Percentiles rank a stretch among this genome's conserved stretches.
phyloP scores from a whole-genome alignment of 2,888 invertebrate species.

The Drosophila borborema region DNA sequence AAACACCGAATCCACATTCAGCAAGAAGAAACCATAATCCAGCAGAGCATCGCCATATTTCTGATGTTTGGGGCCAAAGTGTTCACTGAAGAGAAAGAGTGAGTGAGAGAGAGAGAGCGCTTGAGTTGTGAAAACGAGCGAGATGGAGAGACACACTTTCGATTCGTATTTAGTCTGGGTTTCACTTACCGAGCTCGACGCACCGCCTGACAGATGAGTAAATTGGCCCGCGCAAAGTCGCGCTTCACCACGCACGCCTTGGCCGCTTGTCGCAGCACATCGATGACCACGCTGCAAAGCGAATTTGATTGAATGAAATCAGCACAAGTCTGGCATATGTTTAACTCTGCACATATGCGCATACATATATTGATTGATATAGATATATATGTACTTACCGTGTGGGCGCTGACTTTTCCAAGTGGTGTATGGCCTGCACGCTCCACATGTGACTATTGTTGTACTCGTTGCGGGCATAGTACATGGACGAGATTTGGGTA shows the following conservation, averaged over 20 bases:
- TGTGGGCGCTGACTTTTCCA: slow-evolving; percentile 88
- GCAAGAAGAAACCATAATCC: slow-evolving; percentile 95
- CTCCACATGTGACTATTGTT: slow-evolving; percentile 93
- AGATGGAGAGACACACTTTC: not conserved
- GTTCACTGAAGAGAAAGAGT: slow-evolving; percentile 68
- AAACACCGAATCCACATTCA: slow-evolving; percentile 94
- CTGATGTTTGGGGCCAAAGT: slow-evolving; percentile 89
- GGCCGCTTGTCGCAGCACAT: slow-evolving; percentile 93
- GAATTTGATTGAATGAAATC: slow-evolving; percentile 1
- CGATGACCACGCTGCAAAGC: slow-evolving; percentile 88
- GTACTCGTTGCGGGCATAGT: slow-evolving; percentile 94
- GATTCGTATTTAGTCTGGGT: not conserved
- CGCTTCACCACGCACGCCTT: slow-evolving; percentile 96
- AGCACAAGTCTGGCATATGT: not conserved
- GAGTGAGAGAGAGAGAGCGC: not conserved
- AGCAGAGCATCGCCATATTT: slow-evolving; percentile 93
- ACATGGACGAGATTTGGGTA: slow-evolving; percentile 92
- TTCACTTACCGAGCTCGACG: slow-evolving; percentile 84
- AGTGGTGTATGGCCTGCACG: slow-evolving; percentile 89
- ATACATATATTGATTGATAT: not conserved
- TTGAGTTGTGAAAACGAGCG: not conserved
- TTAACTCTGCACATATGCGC: not conserved
- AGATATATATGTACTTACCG: slow-evolving; percentile 85
- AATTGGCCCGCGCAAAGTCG: slow-evolving; percentile 92
- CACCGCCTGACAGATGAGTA: slow-evolving; percentile 93